phyloP scores from a whole-genome alignment of 2,797 vertebrate species.

The Molossus molossus region DNA sequence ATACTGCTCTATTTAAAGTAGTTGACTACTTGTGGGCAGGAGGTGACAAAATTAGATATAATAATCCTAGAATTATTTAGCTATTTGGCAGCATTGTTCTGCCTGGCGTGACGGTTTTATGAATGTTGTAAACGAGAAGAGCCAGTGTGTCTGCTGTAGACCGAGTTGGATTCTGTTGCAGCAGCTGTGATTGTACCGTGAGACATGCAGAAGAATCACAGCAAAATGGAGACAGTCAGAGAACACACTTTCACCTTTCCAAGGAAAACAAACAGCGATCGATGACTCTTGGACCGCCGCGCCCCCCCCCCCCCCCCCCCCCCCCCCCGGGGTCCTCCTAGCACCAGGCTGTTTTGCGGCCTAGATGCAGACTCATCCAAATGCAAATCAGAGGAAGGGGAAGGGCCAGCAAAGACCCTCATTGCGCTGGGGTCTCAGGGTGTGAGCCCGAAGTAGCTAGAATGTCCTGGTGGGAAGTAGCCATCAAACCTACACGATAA shows the following conservation, averaged over 20 bases:
- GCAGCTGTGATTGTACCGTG: neutral
- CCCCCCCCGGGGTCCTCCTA: neutral
- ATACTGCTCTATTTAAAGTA: neutral
- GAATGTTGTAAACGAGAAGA: neutral
- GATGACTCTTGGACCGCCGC: fast-evolving
- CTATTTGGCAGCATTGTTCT: neutral
- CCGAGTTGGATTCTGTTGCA: neutral
- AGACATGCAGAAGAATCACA: neutral
- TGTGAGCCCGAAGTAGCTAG: neutral
- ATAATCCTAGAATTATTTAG: neutral
- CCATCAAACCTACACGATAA: neutral
- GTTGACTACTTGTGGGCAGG: neutral
- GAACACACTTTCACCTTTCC: neutral
- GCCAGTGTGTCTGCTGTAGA: neutral
- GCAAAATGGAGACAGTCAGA: neutral
- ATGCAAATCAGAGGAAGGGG: neutral
- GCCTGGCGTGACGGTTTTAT: neutral
- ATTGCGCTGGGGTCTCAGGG: neutral
- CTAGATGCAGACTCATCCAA: neutral
- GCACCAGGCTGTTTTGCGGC: neutral
- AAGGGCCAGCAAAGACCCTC: neutral
- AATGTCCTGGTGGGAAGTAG: neutral
- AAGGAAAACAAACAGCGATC: neutral
- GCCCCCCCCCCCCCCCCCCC: too few species aligned
- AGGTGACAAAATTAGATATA: neutral